Evolutionary conservation across 2,797 vertebrate species (phyloP).

Genomic region (Pygocentrus nattereri): DNA sequence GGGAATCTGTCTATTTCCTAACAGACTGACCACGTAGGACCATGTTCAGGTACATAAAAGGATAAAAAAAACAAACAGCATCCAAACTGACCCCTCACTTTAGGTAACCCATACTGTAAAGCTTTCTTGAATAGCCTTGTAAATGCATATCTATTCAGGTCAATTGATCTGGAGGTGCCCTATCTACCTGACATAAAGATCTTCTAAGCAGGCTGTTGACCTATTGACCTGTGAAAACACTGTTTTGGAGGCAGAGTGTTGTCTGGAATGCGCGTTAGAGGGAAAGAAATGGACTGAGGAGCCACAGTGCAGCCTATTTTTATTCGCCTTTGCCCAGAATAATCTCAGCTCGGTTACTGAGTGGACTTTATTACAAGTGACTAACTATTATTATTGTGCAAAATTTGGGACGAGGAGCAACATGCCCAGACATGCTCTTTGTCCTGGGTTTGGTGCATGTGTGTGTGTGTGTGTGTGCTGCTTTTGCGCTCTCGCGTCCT

Average conservation of each 20-base stretch:
- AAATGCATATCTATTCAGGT: not conserved
- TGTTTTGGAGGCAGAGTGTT: conserved; percentile 2
- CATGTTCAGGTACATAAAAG: not conserved
- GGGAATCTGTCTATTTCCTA: not conserved
- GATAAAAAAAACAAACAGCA: not conserved
- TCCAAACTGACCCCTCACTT: not conserved
- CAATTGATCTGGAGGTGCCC: not conserved
- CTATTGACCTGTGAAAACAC: not conserved
- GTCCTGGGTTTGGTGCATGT: conserved; percentile 28
- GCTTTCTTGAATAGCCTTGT: not conserved
- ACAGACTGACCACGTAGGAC: not conserved
- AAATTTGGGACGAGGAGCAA: conserved; percentile 34
- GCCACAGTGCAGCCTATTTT: not conserved
- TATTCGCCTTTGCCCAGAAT: not conserved
- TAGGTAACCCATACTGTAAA: not conserved
- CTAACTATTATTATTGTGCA: conserved; percentile 39
- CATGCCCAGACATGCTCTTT: conserved; percentile 59
- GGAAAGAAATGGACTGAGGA: not conserved
- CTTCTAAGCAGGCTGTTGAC: conserved; percentile 11
- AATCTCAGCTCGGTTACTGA: not conserved
- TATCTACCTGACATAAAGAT: not conserved
- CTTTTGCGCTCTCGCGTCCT: too few relatives aligned
- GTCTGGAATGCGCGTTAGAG: not conserved
- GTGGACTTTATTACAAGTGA: conserved; percentile 23
- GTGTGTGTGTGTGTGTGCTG: not conserved